Conservation (phyloP, 2,888 invertebrate species). For the Apotomis capreana region DNA sequence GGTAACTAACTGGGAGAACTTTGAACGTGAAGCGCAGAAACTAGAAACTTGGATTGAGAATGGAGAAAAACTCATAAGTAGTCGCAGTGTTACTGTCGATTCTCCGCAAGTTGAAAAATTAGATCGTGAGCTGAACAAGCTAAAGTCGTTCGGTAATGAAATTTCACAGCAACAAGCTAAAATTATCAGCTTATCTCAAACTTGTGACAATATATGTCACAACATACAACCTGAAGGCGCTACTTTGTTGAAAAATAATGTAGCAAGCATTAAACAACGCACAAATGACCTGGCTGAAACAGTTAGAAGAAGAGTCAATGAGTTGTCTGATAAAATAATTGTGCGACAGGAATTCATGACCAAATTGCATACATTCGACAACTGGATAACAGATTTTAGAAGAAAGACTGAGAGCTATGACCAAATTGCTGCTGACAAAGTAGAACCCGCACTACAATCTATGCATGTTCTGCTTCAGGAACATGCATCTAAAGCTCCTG, state of each 20-base stretch:
- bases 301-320: slow-evolving; percentile 89
- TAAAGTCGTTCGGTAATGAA: slow-evolving; percentile 92
- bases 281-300: slow-evolving; percentile 90
- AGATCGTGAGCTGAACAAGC: slow-evolving; percentile 88
- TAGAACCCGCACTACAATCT: slow-evolving; percentile 90
- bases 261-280: slow-evolving; percentile 88
- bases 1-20: slow-evolving; percentile 90
- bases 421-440: slow-evolving; percentile 91
- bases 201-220: slow-evolving; percentile 90
- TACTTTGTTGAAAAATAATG: slow-evolving; percentile 86
- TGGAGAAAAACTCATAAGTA: slow-evolving; percentile 85
- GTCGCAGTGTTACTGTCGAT: slow-evolving; percentile 84
- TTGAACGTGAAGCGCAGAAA: slow-evolving; percentile 89
- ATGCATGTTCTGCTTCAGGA: slow-evolving; percentile 92
- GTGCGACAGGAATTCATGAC: slow-evolving; percentile 92
- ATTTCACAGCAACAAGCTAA: slow-evolving; percentile 93
- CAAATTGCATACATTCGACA: slow-evolving; percentile 89
- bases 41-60: slow-evolving; percentile 90
- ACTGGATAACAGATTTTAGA: slow-evolving; percentile 90
- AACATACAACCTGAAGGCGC: slow-evolving; percentile 91
- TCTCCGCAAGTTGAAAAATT: slow-evolving; percentile 89
- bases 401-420: slow-evolving; percentile 89
- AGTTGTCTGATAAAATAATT: slow-evolving; percentile 91
- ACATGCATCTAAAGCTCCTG: slow-evolving; percentile 91
- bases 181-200: slow-evolving; percentile 90